Evolutionary conservation across 1,140 invertebrate genomes (phyloP), one percentile per base, ranked within the genome.

Genomic region (Neuroterus valhalla): DNA sequence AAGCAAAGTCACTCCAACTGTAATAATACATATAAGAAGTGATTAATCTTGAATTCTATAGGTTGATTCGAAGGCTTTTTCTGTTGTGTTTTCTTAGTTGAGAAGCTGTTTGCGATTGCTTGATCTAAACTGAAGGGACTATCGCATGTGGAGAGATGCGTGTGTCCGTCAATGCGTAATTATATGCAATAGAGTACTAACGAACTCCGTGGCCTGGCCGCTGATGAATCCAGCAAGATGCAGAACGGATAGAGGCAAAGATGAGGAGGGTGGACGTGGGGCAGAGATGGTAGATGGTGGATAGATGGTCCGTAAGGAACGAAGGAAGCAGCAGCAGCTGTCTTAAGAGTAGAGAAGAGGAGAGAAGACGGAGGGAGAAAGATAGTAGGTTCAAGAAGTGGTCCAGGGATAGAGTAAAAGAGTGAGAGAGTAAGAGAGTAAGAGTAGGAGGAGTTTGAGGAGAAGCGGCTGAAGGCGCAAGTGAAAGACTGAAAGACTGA

Each of bases 401-500:
- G 66, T 70, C n/a, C 38, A 43, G 26, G 19, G 44, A 4, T 14
- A 55, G 21, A 72, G n/a, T n/a, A n/a, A n/a, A 66, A 45, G 66
- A 45, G 5, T 26, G 23, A 43, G 46, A 4, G 45, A 42, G n/a
- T n/a, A n/a, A n/a, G 31, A 70, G 23, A 26, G 71, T 43, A 42
- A 72, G 69, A 67, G 69, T 50, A 17, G 26, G 50, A 71, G 42
- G 62, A 46, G 23, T 5, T 19, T 31, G 43, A 70, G 62, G 26
- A 68, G 71, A 45, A 73, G 43, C 70, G 43, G 26, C 26, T 62
- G 14, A 10, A 50, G 21, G 50, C 6, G 50, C 3, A 55, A 68
- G 71, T 70, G 68, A 75, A 21, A 73, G 71, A 73, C 48, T 42
- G 26, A 62, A 66, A 73, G 70, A 69, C 15, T 12, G 42, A 75